phyloP scores from a whole-genome alignment of 2,113 vertebrate species.

The Cromileptes altivelis region DNA sequence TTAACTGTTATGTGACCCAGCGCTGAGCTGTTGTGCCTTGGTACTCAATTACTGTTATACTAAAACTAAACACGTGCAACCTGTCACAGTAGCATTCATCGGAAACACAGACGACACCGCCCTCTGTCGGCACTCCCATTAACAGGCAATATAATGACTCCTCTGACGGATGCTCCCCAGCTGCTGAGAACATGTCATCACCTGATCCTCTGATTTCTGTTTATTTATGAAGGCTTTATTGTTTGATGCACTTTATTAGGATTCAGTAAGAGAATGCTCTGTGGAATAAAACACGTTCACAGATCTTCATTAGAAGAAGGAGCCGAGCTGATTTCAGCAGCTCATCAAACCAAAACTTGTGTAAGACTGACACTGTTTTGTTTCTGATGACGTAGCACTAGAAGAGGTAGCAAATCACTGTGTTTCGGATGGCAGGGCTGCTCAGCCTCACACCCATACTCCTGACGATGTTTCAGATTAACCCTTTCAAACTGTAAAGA shows the following conservation, averaged over 20 bases:
- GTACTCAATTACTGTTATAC: constrained; percentile 66
- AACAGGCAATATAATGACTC: constrained; percentile 54
- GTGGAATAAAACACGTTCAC: constrained; percentile 30
- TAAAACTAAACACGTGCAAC: constrained; percentile 37
- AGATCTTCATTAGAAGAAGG: constrained; percentile 34
- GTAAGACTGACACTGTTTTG: constrained; percentile 48
- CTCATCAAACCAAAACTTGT: constrained; percentile 67
- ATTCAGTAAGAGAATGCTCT: constrained; percentile 30
- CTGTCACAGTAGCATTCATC: constrained; percentile 52
- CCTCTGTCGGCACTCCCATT: constrained; percentile 23
- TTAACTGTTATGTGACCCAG: constrained; percentile 42
- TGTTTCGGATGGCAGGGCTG: constrained; percentile 62
- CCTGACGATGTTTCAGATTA: constrained; percentile 19
- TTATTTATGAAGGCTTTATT: constrained; percentile 68
- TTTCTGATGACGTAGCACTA: constrained; percentile 55
- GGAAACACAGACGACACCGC: constrained; percentile 20
- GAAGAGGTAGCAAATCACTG: constrained; percentile 73
- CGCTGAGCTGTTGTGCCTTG: constrained; percentile 76
- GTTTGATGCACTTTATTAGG: constrained; percentile 84
- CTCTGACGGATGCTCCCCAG: constrained; percentile 15
- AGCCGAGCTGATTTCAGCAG: constrained; percentile 24
- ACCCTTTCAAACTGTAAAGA: constrained; percentile 15
- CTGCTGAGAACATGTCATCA: constrained; percentile 20
- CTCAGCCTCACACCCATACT: constrained; percentile 44
- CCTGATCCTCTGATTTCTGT: constrained; percentile 21